Evolutionary conservation across 2,797 vertebrate genomes (phyloP).

Genomic region (Darevskia nairensis): DNA sequence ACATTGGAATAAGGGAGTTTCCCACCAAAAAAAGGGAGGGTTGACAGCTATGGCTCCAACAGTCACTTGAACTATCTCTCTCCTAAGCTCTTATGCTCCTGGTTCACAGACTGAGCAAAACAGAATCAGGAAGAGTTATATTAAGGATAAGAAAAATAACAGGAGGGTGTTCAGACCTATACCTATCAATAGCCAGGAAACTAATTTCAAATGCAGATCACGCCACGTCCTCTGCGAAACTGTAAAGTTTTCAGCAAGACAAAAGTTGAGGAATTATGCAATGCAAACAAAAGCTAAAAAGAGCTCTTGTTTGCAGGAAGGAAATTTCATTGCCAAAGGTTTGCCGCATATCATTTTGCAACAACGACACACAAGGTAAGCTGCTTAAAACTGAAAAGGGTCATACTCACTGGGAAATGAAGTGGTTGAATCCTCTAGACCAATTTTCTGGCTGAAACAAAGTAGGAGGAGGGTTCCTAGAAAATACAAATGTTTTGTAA

Average conservation of each 20-base stretch:
- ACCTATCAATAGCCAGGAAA: constrained; percentile 30
- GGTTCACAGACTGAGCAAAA: background rate
- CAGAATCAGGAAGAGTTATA: background rate
- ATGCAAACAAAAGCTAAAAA: constrained; percentile 28
- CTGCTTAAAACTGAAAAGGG: constrained; percentile 30
- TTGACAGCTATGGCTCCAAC: background rate
- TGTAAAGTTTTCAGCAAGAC: constrained; percentile 42
- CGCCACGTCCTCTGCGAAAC: background rate
- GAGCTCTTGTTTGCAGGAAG: constrained; percentile 17
- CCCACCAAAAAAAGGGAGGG: too few relatives aligned
- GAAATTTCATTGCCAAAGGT: constrained; percentile 45
- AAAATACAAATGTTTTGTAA: constrained; percentile 68
- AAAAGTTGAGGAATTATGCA: constrained; percentile 35
- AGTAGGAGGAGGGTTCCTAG: constrained; percentile 96
- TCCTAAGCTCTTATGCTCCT: background rate
- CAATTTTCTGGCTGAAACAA: constrained; percentile 90
- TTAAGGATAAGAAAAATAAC: background rate
- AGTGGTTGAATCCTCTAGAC: constrained; percentile 94
- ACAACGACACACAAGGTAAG: constrained; percentile 37
- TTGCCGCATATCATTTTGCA: constrained; percentile 31
- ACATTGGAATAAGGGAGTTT: too few relatives aligned
- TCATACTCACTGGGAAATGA: constrained; percentile 95
- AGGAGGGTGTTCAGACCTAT: background rate
- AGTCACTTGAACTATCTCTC: background rate
- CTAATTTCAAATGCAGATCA: constrained; percentile 29